A percentile compares a stretch with the other conserved stretches of the same genome.
Evolutionary conservation across 2,888 invertebrate species (phyloP).

Genomic region (Epinotia demarniana): DNA sequence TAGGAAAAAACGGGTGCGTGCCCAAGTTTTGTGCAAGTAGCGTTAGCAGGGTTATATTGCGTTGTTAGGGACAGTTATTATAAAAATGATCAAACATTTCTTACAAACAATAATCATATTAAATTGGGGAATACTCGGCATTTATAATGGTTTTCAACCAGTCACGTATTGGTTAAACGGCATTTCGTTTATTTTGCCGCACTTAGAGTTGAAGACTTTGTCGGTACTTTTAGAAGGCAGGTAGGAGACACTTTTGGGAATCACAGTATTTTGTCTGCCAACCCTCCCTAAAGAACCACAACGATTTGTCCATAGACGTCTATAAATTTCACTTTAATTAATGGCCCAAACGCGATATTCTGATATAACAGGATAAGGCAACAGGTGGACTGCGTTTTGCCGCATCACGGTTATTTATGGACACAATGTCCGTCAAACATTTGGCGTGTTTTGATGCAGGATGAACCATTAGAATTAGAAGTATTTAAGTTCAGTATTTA

Average conservation of each 20-base stretch:
- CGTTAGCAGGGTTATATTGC: conserved; percentile 55
- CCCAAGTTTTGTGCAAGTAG: conserved; percentile 72
- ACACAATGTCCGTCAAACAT: conserved; percentile 43
- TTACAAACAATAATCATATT: not conserved
- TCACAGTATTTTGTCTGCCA: conserved; percentile 51
- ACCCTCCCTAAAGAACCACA: conserved; percentile 62
- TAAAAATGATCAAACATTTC: conserved; percentile 7
- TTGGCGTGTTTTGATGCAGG: conserved; percentile 34
- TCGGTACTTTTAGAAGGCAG: too few species aligned
- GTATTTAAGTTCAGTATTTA: not conserved
- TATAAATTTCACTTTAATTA: conserved; percentile 81
- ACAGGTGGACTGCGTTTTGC: conserved; percentile 75
- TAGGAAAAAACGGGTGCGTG: conserved; percentile 83
- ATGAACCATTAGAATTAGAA: not conserved
- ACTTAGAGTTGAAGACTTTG: too few species aligned
- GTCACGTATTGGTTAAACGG: too few species aligned
- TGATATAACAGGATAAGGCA: conserved; percentile 72
- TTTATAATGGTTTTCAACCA: not conserved
- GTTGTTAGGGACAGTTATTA: conserved; percentile 2
- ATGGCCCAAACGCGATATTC: conserved; percentile 72
- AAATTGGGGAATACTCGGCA: not conserved
- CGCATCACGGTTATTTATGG: conserved; percentile 42
- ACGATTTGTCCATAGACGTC: conserved; percentile 70
- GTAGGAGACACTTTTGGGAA: too few species aligned
- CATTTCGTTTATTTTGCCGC: too few species aligned